Conservation (phyloP, 2,888 invertebrate genomes). For the Lithophane semibrunnea region DNA sequence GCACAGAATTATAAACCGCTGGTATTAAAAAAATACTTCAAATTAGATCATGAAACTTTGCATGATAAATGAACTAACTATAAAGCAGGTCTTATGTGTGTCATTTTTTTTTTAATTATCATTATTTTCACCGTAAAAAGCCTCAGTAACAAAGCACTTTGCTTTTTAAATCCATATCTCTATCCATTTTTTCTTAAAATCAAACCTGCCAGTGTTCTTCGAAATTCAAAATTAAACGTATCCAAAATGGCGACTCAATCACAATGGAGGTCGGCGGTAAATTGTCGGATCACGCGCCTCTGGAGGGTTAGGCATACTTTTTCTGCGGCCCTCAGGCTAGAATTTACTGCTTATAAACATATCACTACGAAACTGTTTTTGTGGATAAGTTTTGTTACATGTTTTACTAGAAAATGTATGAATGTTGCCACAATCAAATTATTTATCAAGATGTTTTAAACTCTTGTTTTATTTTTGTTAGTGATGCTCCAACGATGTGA, state of each 20-base stretch:
- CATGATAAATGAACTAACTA: no score
- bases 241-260: conserved; percentile 66
- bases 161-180: conserved; percentile 17
- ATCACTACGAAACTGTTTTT: conserved; percentile 54
- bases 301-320: conserved; percentile 78
- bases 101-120: no score
- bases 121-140: no score
- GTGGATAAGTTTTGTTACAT: conserved; percentile 54
- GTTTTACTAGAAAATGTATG: conserved; percentile 16
- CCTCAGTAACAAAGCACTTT: conserved; percentile 1
- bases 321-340: conserved; percentile 78
- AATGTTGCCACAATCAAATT: not conserved
- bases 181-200: conserved; percentile 12
- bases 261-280: conserved; percentile 73
- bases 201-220: conserved; percentile 29
- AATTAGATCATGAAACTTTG: no score
- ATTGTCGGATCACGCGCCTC: conserved; percentile 79
- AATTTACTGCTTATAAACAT: conserved; percentile 75
- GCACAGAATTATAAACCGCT: no score
- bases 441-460: not conserved
- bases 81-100: no score
- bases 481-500: no score
- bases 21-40: no score
- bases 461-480: no score
- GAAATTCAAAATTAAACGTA: conserved; percentile 60